These are phyloP conservation scores for Chrosomus eos DNA, from an alignment of 2,797 vertebrate genomes.

Conservation along the genomic window DNA sequence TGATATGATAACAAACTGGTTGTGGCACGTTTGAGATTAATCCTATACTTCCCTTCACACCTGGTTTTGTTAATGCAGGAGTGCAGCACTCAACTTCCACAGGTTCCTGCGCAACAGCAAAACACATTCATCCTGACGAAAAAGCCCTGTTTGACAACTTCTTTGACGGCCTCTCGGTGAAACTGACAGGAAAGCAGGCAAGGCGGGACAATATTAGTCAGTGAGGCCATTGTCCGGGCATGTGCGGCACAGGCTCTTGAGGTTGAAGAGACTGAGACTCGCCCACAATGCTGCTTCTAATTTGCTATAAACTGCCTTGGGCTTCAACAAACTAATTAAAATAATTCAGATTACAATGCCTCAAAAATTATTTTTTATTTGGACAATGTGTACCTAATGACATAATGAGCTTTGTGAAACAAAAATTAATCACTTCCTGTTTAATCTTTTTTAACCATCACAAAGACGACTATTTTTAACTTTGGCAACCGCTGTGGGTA, in stretches of 20 bases:
- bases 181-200: conserved; percentile 1
- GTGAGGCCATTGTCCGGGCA: conserved; percentile 32
- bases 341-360: conserved; percentile 9
- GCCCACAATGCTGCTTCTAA: not conserved
- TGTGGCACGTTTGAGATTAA: not conserved
- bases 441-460: not conserved
- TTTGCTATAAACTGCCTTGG: not conserved
- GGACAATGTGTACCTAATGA: not conserved
- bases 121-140: conserved; percentile 3
- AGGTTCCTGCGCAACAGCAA: conserved; percentile 15
- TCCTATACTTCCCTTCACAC: not conserved
- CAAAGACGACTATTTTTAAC: not conserved
- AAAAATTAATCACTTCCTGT: not conserved
- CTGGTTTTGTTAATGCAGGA: not conserved
- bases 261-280: not conserved
- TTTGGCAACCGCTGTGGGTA: not conserved
- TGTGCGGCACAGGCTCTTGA: conserved; percentile 26
- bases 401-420: not conserved
- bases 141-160: conserved; percentile 46
- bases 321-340: conserved; percentile 1
- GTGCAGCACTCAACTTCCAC: not conserved
- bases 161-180: not conserved
- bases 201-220: conserved; percentile 34
- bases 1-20: not conserved
- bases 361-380: conserved; percentile 8